Evolutionary conservation across 2,797 vertebrate genomes (phyloP).

Genomic region (Salarias fasciatus): DNA sequence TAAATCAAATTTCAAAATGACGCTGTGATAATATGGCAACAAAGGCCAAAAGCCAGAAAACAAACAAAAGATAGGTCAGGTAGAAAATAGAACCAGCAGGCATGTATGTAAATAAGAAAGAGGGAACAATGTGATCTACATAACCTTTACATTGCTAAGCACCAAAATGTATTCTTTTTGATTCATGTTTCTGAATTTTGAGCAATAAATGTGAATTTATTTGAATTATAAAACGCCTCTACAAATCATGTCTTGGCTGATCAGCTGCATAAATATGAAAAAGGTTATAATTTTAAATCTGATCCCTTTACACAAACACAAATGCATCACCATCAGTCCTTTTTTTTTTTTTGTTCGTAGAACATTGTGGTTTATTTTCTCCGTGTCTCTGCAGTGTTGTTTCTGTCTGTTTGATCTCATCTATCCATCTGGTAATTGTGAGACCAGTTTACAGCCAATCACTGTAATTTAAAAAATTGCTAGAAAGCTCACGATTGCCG

Average conservation of each 20-base stretch:
- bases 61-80: constrained; percentile 8
- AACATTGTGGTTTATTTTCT: not conserved
- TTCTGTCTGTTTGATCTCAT: constrained; percentile 18
- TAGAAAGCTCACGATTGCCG: constrained; percentile 20
- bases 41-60: constrained; percentile 4
- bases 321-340: not conserved
- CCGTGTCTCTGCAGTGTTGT: no score
- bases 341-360: not conserved
- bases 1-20: constrained; percentile 6
- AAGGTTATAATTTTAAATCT: constrained; percentile 2
- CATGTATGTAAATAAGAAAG: constrained; percentile 4
- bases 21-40: not conserved
- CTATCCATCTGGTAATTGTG: constrained; percentile 18
- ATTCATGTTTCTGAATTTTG: not conserved
- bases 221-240: constrained; percentile 6
- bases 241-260: not conserved
- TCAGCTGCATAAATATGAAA: not conserved
- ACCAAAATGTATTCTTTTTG: not conserved
- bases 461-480: constrained; percentile 28
- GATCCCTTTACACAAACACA: not conserved
- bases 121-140: not conserved
- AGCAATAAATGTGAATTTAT: constrained; percentile 1
- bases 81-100: constrained; percentile 17
- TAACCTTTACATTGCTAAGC: constrained; percentile 11
- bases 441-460: constrained; percentile 13